phyloP scores from a whole-genome alignment of 2,888 invertebrate genomes.

The Melangyna quadrimaculata region DNA sequence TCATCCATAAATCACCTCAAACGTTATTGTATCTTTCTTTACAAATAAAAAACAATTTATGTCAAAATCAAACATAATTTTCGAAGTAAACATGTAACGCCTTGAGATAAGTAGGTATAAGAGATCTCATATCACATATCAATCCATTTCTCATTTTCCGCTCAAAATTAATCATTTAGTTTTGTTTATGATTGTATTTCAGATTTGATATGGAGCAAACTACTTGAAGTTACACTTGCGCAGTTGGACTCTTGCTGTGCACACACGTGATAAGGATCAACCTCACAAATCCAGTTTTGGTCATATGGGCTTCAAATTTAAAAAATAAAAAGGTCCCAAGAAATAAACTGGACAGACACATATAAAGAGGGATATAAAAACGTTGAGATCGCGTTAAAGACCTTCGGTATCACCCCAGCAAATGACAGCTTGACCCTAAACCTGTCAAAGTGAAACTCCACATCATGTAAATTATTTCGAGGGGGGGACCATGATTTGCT shows the following conservation, averaged over 20 bases:
- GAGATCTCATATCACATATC: constrained; percentile 53
- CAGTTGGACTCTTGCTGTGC: constrained; percentile 39
- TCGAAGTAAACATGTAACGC: constrained; percentile 40
- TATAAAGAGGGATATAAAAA: background rate
- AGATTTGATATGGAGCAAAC: constrained; percentile 50
- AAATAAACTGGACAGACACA: background rate
- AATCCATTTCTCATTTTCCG: constrained; percentile 57
- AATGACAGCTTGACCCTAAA: constrained; percentile 69
- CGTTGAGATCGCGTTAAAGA: constrained; percentile 29
- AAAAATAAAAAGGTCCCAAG: background rate
- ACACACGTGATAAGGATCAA: constrained; percentile 55
- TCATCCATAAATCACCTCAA: constrained; percentile 24
- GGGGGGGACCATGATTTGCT: constrained; percentile 21
- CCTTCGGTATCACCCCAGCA: constrained; percentile 50
- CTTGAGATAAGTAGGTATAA: background rate
- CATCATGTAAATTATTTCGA: constrained; percentile 64
- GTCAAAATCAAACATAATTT: constrained; percentile 58
- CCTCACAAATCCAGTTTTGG: constrained; percentile 66
- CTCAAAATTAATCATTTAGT: constrained; percentile 36
- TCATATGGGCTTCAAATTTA: constrained; percentile 41
- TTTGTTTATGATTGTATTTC: constrained; percentile 36
- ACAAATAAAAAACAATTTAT: constrained; percentile 36
- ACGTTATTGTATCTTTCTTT: constrained; percentile 11
- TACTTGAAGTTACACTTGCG: constrained; percentile 59
- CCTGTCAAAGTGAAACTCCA: constrained; percentile 61